phyloP scores from a whole-genome alignment of 2,113 vertebrate genomes.

The Zosterops pallidus region DNA sequence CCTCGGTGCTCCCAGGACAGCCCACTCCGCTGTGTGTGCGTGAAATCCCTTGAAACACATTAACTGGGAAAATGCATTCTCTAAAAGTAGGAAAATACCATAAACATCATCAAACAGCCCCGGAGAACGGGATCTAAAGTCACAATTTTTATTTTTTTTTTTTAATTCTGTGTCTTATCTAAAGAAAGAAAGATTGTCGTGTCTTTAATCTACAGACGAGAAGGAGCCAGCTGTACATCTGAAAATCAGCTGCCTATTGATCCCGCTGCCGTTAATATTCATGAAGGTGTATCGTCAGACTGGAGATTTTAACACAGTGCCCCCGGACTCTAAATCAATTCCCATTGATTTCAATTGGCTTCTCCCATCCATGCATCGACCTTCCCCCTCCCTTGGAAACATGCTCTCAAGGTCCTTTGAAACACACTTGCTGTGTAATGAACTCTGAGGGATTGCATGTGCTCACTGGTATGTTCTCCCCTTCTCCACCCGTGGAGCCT shows the following conservation, averaged over 20 bases:
- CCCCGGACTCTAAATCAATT: constrained; percentile 80
- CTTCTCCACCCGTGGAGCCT: constrained; percentile 17
- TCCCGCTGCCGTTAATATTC: constrained; percentile 79
- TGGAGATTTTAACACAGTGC: constrained; percentile 80
- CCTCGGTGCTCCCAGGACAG: background rate
- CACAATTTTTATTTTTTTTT: constrained; percentile 19
- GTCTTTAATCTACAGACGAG: constrained; percentile 73
- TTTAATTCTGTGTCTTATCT: constrained; percentile 34
- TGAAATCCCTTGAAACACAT: background rate
- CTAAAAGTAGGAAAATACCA: background rate
- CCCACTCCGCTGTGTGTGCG: fast-evolving
- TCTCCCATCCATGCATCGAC: constrained; percentile 69
- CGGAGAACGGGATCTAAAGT: background rate
- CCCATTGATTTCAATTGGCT: constrained; percentile 79
- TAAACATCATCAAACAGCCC: background rate
- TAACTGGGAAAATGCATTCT: background rate
- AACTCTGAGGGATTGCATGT: constrained; percentile 60
- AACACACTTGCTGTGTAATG: constrained; percentile 54
- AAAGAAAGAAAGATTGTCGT: background rate
- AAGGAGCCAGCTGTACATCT: constrained; percentile 76
- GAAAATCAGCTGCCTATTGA: constrained; percentile 82
- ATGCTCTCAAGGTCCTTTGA: constrained; percentile 72
- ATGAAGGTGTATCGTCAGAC: constrained; percentile 76
- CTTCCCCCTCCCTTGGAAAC: constrained; percentile 66
- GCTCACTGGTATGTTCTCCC: background rate